Evolutionary conservation across 2,113 vertebrate genomes (phyloP).

Genomic region (Delphinus delphis): DNA sequence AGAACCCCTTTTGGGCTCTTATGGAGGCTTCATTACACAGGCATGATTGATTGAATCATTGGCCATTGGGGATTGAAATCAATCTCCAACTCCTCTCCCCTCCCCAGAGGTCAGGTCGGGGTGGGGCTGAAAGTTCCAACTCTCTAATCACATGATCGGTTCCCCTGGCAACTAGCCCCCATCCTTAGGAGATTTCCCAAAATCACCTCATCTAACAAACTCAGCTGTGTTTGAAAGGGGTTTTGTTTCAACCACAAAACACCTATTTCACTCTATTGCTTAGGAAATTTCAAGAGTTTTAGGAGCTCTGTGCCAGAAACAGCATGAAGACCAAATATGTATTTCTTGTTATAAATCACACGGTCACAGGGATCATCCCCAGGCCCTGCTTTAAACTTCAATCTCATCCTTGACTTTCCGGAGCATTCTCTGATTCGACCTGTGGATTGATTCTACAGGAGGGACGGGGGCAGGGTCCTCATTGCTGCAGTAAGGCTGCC

Average conservation of each 20-base stretch:
- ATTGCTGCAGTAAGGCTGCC: neutral
- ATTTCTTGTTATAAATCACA: neutral
- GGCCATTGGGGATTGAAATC: neutral
- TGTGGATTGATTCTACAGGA: neutral
- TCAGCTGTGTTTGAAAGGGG: neutral
- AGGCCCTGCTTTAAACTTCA: neutral
- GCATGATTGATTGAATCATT: neutral
- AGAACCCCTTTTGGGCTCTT: neutral
- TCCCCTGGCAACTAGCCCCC: neutral
- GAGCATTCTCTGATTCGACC: neutral
- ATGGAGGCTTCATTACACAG: neutral
- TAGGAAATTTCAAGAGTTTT: neutral
- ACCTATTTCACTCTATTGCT: neutral
- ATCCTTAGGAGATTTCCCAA: neutral
- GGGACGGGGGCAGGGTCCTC: neutral
- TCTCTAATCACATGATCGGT: neutral
- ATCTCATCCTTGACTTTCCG: neutral
- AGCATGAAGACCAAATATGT: neutral
- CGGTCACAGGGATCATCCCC: neutral
- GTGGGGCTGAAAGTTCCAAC: neutral
- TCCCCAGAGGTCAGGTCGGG: neutral
- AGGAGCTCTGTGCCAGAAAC: neutral
- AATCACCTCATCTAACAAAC: neutral
- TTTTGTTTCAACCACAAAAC: neutral
- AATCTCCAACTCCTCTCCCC: neutral